Conservation (phyloP, 2,797 vertebrate species). For the Peromyscus melanophrys region DNA sequence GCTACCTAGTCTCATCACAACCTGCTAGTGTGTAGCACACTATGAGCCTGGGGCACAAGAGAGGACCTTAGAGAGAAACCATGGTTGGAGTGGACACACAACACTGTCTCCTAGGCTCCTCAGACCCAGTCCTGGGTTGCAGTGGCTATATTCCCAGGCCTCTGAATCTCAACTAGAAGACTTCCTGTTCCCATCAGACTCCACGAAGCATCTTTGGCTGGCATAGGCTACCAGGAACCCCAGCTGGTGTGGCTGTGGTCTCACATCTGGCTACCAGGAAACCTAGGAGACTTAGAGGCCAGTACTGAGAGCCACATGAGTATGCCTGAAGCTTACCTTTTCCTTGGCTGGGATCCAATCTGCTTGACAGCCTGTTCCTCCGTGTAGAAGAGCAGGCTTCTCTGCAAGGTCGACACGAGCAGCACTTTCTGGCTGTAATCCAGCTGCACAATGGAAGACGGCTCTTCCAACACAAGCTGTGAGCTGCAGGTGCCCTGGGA, state of each 20-base stretch:
- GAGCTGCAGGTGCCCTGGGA: slow-evolving; percentile 95
- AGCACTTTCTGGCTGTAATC: slow-evolving; percentile 97
- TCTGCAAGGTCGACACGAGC: slow-evolving; percentile 94
- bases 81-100: background rate
- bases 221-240: too few species aligned
- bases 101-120: background rate
- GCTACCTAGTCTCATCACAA: background rate
- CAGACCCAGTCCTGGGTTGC: background rate
- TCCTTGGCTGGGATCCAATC: slow-evolving; percentile 95
- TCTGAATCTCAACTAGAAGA: background rate
- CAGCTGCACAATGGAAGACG: slow-evolving; percentile 95
- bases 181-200: too few species aligned
- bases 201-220: background rate
- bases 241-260: background rate
- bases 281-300: background rate
- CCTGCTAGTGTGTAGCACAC: background rate
- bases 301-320: slow-evolving; percentile 54
- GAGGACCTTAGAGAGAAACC: background rate
- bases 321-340: slow-evolving; percentile 90
- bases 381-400: slow-evolving; percentile 94
- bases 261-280: background rate
- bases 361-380: slow-evolving; percentile 94
- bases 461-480: slow-evolving; percentile 94
- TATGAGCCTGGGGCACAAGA: background rate
- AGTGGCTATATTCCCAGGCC: background rate